Evolutionary conservation across 2,888 invertebrate genomes (phyloP).

Genomic region (Acholoe squamosa): DNA sequence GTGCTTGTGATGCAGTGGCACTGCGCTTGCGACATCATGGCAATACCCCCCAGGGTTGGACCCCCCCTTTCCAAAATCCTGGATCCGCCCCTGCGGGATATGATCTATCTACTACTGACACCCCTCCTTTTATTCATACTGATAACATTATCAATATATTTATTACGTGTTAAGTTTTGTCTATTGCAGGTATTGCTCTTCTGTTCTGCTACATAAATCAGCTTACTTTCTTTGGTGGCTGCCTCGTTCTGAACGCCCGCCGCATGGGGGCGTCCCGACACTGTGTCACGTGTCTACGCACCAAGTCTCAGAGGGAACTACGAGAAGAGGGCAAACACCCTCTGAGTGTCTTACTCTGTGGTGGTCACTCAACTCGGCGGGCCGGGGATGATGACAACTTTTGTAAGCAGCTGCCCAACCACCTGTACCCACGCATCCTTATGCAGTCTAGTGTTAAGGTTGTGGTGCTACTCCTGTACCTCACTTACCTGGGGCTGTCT

Average conservation of each 20-base stretch:
- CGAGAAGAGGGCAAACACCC: constrained; percentile 62
- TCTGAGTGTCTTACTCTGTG: constrained; percentile 61
- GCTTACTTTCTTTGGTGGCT: constrained; percentile 76
- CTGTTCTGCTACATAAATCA: constrained; percentile 78
- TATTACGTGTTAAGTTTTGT: background rate
- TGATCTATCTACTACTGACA: too few species aligned
- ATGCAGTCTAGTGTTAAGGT: constrained; percentile 68
- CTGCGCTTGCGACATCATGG: too few species aligned
- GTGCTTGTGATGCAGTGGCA: too few species aligned
- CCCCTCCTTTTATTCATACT: too few species aligned
- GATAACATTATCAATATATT: too few species aligned
- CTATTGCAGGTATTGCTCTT: constrained; percentile 75
- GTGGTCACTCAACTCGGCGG: constrained; percentile 64
- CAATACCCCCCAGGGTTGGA: too few species aligned
- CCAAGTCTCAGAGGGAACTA: constrained; percentile 69
- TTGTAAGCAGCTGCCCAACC: constrained; percentile 62
- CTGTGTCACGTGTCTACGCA: constrained; percentile 70
- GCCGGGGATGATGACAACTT: constrained; percentile 68
- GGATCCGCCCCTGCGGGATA: too few species aligned
- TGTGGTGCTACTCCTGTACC: constrained; percentile 65
- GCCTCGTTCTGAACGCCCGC: constrained; percentile 76
- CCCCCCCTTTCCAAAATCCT: too few species aligned
- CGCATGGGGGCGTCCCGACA: constrained; percentile 72
- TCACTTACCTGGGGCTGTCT: constrained; percentile 68
- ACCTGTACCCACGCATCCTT: constrained; percentile 62